These are phyloP conservation scores for Varanus salvator DNA, from an alignment of 2,113 vertebrate genomes.

Conservation along the genomic window DNA sequence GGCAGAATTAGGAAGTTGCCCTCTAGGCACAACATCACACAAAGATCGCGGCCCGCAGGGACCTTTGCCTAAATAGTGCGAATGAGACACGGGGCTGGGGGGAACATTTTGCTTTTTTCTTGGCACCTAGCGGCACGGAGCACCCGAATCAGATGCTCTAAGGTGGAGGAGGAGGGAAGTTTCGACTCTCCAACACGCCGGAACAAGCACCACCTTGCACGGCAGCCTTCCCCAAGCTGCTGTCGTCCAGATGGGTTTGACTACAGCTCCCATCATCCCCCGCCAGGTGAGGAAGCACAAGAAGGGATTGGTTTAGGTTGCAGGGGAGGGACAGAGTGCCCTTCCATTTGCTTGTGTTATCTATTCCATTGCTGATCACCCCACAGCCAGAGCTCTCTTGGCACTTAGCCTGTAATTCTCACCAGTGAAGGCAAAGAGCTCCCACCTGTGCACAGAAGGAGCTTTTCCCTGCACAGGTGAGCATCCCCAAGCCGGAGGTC, in stretches of 20 bases:
- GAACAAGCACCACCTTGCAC: too few relatives aligned
- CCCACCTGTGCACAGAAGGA: too few relatives aligned
- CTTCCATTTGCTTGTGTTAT: too few relatives aligned
- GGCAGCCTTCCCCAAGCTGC: not conserved
- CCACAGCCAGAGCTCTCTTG: too few relatives aligned
- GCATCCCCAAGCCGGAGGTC: too few relatives aligned
- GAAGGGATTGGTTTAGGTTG: constrained; percentile 58
- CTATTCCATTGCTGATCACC: too few relatives aligned
- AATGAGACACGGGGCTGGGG: constrained; percentile 49
- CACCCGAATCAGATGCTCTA: constrained; percentile 67
- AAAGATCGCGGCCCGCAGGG: constrained; percentile 73
- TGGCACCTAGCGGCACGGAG: constrained; percentile 57
- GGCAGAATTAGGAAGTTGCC: constrained; percentile 73
- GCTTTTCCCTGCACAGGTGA: too few relatives aligned
- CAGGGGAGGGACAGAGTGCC: too few relatives aligned
- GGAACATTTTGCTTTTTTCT: constrained; percentile 69
- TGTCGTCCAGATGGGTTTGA: not conserved
- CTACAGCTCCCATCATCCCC: not conserved
- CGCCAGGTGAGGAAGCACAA: constrained; percentile 27
- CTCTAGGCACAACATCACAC: constrained; percentile 67
- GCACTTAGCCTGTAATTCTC: too few relatives aligned
- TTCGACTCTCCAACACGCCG: constrained; percentile 18
- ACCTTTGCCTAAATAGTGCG: constrained; percentile 70
- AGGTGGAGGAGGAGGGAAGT: constrained; percentile 39
- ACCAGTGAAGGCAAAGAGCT: too few relatives aligned